Base-by-base conservation (phyloP, 2,113 vertebrate genomes). In the Archocentrus centrarchus region DNA sequence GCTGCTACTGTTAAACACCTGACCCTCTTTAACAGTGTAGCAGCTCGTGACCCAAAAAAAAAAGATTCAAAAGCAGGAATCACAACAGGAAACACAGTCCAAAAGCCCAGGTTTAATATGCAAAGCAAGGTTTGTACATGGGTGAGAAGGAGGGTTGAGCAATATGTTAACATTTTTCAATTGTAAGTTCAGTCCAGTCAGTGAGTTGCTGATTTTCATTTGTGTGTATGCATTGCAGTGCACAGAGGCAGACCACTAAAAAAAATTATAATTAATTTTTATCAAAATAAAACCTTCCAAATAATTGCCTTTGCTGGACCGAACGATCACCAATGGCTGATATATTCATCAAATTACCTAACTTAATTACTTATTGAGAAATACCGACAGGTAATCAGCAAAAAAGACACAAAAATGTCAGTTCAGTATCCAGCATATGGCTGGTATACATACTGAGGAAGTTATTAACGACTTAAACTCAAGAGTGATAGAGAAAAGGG, bases 1-100 rank as follows among this genome's bases (percentile, higher is more conserved):
- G 88, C 82, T 84, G 83, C 78, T 76, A 64, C 77, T 59, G 77
- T 62, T 79, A 88, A 86, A 80, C 89, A 88, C 81, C 86, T 91
- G 93, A 93, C 87, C 86, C 76, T 79, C 79, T 92, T 85, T 77
- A 68, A 44, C 58, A 87, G 61, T 73, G 68, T 15, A 73, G 68
- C 18, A 55, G 47, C 68, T 73, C 68, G n/a, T 73, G 47, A 55
- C 68, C 68, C 68, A 73, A 73, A 73, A 59, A 73, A 55, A 55
- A 32, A 30, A 53, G 47, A 73, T 27, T 73, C 68, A 55, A 73
- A 73, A 55, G 27, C 47, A 73, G 18, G 47, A 73, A 55, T 73
- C 68, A 70, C 41, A 50, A 70, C 64, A 73, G 68, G 27, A 73
- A 73, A 55, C 27, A n/a, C 47, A 55, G 27, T 73, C 30, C 27